Conservation (phyloP, 2,113 vertebrate species). For the Chloropsis hardwickii region DNA sequence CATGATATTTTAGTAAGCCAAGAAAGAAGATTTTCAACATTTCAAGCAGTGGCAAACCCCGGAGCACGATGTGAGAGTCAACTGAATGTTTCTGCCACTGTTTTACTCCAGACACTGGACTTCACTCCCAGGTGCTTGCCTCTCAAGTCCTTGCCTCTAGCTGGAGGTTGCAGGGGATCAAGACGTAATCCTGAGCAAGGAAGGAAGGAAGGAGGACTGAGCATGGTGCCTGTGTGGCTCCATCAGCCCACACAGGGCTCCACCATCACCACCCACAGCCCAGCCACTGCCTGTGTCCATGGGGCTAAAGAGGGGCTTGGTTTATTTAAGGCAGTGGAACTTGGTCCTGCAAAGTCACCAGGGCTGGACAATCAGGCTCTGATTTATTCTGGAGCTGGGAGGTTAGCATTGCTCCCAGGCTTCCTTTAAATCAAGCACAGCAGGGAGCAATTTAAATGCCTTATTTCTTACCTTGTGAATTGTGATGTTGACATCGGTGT, state of each 20-base stretch:
- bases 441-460: background rate
- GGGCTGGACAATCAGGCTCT: background rate
- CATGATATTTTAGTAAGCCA: background rate
- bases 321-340: accelerated
- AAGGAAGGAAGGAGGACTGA: background rate
- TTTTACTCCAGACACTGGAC: too few species aligned
- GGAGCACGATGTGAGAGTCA: accelerated
- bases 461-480: conserved; percentile 24
- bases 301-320: accelerated
- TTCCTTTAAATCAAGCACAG: background rate
- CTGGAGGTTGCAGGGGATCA: conserved; percentile 41
- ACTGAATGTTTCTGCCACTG: background rate
- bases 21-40: background rate
- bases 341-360: background rate
- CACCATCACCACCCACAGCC: accelerated
- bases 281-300: accelerated
- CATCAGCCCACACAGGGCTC: background rate
- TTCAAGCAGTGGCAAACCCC: background rate
- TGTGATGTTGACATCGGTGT: background rate
- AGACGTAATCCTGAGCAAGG: conserved; percentile 2
- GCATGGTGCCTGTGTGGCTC: background rate
- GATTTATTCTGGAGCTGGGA: background rate
- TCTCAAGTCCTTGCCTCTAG: accelerated
- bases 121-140: background rate
- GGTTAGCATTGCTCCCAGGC: background rate